Conservation (phyloP, 23 tunicate genomes). For the Clavelina lepadiformis region DNA sequence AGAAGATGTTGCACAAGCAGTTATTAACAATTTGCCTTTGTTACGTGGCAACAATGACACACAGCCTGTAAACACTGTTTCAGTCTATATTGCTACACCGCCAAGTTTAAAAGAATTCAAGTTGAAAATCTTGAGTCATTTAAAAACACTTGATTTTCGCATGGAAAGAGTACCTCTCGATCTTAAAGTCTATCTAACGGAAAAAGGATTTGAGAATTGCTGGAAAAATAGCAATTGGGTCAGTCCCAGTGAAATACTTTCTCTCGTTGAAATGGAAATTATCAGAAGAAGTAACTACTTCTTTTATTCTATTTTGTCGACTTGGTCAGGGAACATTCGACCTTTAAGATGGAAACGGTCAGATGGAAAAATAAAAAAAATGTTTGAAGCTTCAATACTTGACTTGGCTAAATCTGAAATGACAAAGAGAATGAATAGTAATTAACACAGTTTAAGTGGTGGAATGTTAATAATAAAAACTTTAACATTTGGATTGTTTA, state of each 20-base stretch:
- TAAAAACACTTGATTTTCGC: not conserved
- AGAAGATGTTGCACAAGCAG: conserved; percentile 3
- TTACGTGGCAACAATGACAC: not conserved
- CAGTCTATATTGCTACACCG: conserved; percentile 33
- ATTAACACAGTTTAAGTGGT: too few relatives aligned
- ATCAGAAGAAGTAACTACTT: conserved; percentile 15
- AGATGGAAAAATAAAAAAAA: too few relatives aligned
- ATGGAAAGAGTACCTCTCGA: not conserved
- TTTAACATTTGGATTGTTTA: too few relatives aligned
- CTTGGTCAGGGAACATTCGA: conserved; percentile 30
- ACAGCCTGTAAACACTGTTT: not conserved
- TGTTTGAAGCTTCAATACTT: too few relatives aligned
- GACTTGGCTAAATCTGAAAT: too few relatives aligned
- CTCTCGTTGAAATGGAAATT: conserved; percentile 43
- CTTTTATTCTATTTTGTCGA: conserved; percentile 26
- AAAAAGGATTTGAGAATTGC: conserved; percentile 7
- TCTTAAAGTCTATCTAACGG: conserved; percentile 1
- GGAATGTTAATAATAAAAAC: too few relatives aligned
- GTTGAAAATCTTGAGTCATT: not conserved
- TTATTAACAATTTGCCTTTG: not conserved
- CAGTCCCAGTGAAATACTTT: conserved; percentile 16
- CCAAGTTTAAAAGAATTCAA: conserved; percentile 7
- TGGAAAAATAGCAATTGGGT: conserved; percentile 25
- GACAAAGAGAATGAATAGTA: too few relatives aligned
- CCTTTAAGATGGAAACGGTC: conserved; percentile 7